These are phyloP conservation scores for Amphipoea oculea DNA, from an alignment of 2,888 invertebrate species.

Conservation along the genomic window DNA sequence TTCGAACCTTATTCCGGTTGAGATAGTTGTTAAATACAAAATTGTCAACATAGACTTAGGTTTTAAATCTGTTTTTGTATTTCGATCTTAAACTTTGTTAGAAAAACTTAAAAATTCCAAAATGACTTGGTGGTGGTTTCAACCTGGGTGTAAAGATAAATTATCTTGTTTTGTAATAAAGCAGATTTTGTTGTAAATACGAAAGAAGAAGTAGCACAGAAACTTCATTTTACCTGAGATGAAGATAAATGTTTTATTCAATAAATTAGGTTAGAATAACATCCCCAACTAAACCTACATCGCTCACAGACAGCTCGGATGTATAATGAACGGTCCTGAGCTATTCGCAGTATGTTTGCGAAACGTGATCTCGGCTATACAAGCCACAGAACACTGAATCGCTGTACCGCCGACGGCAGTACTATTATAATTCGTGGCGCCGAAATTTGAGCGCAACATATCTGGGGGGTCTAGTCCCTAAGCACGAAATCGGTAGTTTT, in stretches of 20 bases:
- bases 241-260: constrained; percentile 32
- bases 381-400: neutral
- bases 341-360: constrained; percentile 37
- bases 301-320: neutral
- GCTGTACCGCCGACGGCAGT: neutral
- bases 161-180: neutral
- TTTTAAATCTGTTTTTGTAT: neutral
- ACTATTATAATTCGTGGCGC: neutral
- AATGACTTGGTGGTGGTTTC: neutral
- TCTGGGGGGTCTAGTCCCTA: neutral
- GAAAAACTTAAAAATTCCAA: neutral
- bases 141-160: neutral
- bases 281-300: constrained; percentile 18
- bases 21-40: neutral
- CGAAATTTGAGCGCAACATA: neutral
- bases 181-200: neutral
- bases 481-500: neutral
- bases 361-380: constrained; percentile 41
- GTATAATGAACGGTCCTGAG: constrained; percentile 27
- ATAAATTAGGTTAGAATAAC: constrained; percentile 27
- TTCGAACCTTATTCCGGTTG: neutral
- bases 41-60: neutral
- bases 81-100: neutral
- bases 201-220: too few species aligned
- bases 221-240: neutral